Evolutionary conservation across 2,797 vertebrate species (phyloP), one percentile per base, ranked within the genome.

Genomic region (Diceros bicornis): DNA sequence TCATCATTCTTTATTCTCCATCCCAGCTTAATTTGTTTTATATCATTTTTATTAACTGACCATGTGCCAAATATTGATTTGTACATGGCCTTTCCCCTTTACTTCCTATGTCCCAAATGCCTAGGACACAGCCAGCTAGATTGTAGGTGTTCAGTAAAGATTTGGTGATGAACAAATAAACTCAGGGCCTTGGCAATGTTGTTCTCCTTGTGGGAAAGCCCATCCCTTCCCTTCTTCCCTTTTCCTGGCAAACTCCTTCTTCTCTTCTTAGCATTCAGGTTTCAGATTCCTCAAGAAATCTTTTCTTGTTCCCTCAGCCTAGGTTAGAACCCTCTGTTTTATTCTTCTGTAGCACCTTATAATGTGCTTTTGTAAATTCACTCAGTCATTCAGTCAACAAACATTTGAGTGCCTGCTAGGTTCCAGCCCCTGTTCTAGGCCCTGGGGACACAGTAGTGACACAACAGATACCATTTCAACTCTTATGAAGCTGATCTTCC

Each of bases 271-370:
- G 62, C 10, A 44, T 94, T 75, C 17, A 34, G 44, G 11, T 68
- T 66, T 93, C 69, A 75, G 29, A 44, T 84, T 91, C 68, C 66
- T 89, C 61, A 84, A 77, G 91, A 57, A 77, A 41, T 52, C 12
- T 78, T 79, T 93, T 50, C 29, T 79, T n/a, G 0, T 79, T 81
- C 64, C 7, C 10, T 41, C 23, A 95, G 32, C 44, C 27, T 87
- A 61, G 6, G 6, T 84, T 57, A 34, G 4, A 61, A 25, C 37
- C 17, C 66, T 77, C n/a, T 71, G 27, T 37, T 47, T 71, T 78
- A 23, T 82, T 11, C 10, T 77, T 75, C 21, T 44, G 37, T 32
- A 23, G 10, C 18, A 44, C 18, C 37, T 27, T 55, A 4, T 41
- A 57, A 79, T 57, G 16, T 10, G 1, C 8, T 47, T 86, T 37